Evolutionary conservation across 2,888 invertebrate species (phyloP).

Genomic region (Notodonta dromedarius): DNA sequence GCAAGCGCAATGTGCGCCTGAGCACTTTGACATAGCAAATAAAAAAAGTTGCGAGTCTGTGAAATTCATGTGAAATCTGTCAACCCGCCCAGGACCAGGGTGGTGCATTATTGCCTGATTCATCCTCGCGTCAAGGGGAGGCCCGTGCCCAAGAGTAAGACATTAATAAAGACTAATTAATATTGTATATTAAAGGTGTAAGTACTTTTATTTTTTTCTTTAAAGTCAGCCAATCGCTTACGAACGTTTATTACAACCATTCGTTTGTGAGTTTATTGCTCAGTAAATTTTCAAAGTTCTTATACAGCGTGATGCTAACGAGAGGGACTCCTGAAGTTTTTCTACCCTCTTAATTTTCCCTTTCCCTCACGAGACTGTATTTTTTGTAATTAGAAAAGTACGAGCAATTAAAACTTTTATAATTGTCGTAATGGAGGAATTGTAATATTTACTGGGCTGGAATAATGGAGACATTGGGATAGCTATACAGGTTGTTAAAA

Average conservation of each 20-base stretch:
- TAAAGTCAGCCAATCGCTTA: slow-evolving; percentile 17
- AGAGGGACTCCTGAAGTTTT: slow-evolving; percentile 37
- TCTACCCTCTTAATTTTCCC: slow-evolving; percentile 55
- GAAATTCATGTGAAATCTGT: too few species aligned
- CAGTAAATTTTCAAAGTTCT: slow-evolving; percentile 48
- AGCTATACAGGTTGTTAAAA: too few species aligned
- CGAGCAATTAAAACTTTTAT: slow-evolving; percentile 83
- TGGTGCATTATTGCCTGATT: too few species aligned
- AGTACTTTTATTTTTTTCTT: too few species aligned
- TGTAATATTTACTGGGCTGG: slow-evolving; percentile 75
- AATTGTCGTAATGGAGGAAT: slow-evolving; percentile 77
- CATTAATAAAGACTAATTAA: too few species aligned
- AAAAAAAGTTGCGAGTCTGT: too few species aligned
- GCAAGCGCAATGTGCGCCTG: too few species aligned
- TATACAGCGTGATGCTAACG: slow-evolving; percentile 43
- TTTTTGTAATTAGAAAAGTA: slow-evolving; percentile 82
- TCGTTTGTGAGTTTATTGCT: slow-evolving; percentile 46
- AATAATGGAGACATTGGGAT: slow-evolving; percentile 58
- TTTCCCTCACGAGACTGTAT: slow-evolving; percentile 71
- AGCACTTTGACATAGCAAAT: too few species aligned
- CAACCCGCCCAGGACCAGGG: too few species aligned
- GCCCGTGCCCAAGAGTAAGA: too few species aligned
- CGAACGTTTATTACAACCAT: slow-evolving; percentile 25
- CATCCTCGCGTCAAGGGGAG: too few species aligned
- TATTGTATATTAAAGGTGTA: too few species aligned